Percentiles rank a stretch among this genome's conserved stretches.
These are phyloP conservation scores for Tragelaphus imberbis DNA, from an alignment of 2,113 vertebrate genomes.

Conservation along the genomic window DNA sequence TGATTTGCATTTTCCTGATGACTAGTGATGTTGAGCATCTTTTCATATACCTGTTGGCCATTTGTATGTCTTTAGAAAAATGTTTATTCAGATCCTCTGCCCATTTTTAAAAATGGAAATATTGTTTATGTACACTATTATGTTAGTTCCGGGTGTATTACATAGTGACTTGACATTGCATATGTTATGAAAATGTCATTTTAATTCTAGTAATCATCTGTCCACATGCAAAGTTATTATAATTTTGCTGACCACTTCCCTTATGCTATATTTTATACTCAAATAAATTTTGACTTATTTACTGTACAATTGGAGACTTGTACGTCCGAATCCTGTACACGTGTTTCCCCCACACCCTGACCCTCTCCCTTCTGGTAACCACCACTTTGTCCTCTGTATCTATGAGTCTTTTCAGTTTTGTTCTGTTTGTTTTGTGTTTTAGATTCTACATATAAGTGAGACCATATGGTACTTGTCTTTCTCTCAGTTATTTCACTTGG, in stretches of 20 bases:
- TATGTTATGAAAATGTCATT: background rate
- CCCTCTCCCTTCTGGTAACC: background rate
- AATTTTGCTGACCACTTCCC: background rate
- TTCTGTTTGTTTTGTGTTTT: background rate
- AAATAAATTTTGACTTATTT: background rate
- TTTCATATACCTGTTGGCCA: background rate
- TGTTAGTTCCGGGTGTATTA: background rate
- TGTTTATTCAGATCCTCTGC: background rate
- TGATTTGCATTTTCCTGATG: background rate
- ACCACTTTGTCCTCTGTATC: background rate
- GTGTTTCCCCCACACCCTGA: background rate
- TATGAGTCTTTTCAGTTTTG: background rate
- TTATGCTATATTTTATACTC: background rate
- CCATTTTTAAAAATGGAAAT: background rate
- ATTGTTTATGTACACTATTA: background rate
- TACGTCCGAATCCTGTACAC: background rate
- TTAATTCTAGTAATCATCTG: background rate
- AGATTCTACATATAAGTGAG: background rate
- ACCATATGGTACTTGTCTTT: background rate
- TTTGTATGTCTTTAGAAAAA: background rate
- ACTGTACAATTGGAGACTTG: background rate
- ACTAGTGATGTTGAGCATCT: background rate
- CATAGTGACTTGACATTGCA: background rate
- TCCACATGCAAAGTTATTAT: background rate
- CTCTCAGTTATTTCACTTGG: background rate